Percentiles rank a stretch among this genome's conserved stretches.
Evolutionary conservation across 2,797 vertebrate genomes (phyloP).

Genomic region (Falco columbarius): DNA sequence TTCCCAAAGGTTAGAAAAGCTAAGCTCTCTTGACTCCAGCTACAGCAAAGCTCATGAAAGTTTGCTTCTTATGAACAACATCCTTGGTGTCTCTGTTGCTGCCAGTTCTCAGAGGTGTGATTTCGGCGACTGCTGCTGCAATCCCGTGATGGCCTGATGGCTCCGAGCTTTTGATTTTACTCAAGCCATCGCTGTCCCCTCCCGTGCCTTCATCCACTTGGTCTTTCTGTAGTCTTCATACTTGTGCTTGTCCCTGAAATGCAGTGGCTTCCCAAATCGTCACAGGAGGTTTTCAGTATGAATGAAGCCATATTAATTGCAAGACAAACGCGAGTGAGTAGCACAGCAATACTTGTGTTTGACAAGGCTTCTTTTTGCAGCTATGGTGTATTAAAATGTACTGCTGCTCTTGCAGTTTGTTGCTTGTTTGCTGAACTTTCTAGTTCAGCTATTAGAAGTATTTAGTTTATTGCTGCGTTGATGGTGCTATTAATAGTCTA

Average conservation of each 20-base stretch:
- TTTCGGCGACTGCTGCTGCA: not conserved
- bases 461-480: not conserved
- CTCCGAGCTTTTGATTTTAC: not conserved
- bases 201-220: rapidly evolving
- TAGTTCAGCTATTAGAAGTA: constrained; percentile 16
- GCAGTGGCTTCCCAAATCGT: not conserved
- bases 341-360: not conserved
- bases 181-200: not conserved
- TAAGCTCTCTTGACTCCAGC: not conserved
- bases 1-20: not conserved
- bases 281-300: not conserved
- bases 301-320: not conserved
- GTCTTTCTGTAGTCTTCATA: not conserved
- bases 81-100: not conserved
- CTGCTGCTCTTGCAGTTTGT: not conserved
- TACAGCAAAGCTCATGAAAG: rapidly evolving
- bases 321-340: not conserved
- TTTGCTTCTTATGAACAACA: not conserved
- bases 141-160: rapidly evolving
- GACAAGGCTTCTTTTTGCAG: not conserved
- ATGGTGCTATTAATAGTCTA: constrained; percentile 14
- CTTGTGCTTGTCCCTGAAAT: not conserved
- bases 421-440: constrained; percentile 22
- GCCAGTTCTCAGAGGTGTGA: not conserved
- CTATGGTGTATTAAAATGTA: not conserved